Evolutionary conservation across 2,113 vertebrate species (phyloP).

Genomic region (Ranitomeya imitator): DNA sequence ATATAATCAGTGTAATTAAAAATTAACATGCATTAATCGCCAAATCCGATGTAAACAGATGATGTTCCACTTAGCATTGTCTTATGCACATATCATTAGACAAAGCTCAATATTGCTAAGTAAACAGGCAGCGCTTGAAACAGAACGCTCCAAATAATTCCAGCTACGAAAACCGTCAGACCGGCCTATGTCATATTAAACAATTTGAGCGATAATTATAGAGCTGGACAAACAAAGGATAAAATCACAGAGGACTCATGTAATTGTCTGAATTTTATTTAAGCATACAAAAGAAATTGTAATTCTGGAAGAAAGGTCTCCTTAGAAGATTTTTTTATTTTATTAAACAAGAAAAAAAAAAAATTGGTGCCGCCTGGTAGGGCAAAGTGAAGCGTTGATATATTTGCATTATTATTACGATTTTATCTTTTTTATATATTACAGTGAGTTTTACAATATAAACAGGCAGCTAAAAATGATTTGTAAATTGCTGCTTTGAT

Average conservation of each 20-base stretch:
- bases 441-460: constrained; percentile 49
- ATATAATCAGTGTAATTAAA: constrained; percentile 97
- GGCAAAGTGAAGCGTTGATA: constrained; percentile 18
- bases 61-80: constrained; percentile 92
- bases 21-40: constrained; percentile 99
- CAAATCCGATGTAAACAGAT: constrained; percentile 93
- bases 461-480: constrained; percentile 54
- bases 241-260: constrained; percentile 67
- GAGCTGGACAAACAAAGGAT: constrained; percentile 66
- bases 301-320: constrained; percentile 55
- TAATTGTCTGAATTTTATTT: constrained; percentile 74
- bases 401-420: constrained; percentile 51
- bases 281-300: constrained; percentile 57
- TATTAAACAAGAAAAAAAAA: constrained; percentile 51
- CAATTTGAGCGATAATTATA: constrained; percentile 69
- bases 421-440: constrained; percentile 53
- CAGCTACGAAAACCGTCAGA: constrained; percentile 75
- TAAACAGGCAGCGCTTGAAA: constrained; percentile 78
- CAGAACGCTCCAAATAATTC: constrained; percentile 78
- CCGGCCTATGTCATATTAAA: constrained; percentile 68
- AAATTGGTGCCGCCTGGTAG: constrained; percentile 1
- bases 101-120: constrained; percentile 82
- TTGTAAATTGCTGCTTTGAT: constrained; percentile 53
- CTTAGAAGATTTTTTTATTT: constrained; percentile 37
- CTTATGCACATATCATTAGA: constrained; percentile 91